Evolutionary conservation across 2,888 invertebrate genomes (phyloP).

Genomic region (Lacanobia oleracea): DNA sequence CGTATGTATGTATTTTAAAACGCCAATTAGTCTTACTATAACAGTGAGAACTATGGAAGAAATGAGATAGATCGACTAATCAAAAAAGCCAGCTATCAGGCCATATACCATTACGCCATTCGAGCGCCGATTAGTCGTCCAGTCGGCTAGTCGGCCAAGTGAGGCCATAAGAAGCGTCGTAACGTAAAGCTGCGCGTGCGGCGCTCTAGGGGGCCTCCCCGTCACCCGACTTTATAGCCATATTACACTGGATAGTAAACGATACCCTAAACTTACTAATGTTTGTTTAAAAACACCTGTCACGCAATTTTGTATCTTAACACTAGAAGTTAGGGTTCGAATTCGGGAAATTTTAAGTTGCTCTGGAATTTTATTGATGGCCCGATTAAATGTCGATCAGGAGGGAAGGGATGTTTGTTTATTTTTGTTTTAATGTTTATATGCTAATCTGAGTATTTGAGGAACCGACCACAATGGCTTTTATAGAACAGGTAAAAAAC

Average conservation of each 20-base stretch:
- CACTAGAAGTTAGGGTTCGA: not conserved
- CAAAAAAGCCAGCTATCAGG: not conserved
- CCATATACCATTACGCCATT: not conserved
- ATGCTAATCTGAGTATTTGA: constrained; percentile 26
- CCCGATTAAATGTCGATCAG: constrained; percentile 60
- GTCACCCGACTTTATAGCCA: constrained; percentile 79
- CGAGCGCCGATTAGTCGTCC: not conserved
- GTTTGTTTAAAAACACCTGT: constrained; percentile 17
- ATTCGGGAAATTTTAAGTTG: not conserved
- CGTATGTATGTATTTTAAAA: too few relatives aligned
- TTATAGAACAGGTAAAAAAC: not conserved
- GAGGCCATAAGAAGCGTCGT: constrained; percentile 59
- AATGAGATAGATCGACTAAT: not conserved
- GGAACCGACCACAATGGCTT: not conserved
- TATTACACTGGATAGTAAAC: constrained; percentile 73
- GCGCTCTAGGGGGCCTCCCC: constrained; percentile 71
- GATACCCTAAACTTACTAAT: constrained; percentile 66
- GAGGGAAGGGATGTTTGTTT: constrained; percentile 26
- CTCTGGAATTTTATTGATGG: constrained; percentile 47
- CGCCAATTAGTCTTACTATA: not conserved
- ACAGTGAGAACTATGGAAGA: not conserved
- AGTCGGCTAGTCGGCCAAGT: not conserved
- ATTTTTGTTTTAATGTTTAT: constrained; percentile 16
- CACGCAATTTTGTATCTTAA: constrained; percentile 31
- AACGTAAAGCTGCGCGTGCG: constrained; percentile 74